phyloP scores from a whole-genome alignment of 2,888 invertebrate species.

The Tridacna gigas region DNA sequence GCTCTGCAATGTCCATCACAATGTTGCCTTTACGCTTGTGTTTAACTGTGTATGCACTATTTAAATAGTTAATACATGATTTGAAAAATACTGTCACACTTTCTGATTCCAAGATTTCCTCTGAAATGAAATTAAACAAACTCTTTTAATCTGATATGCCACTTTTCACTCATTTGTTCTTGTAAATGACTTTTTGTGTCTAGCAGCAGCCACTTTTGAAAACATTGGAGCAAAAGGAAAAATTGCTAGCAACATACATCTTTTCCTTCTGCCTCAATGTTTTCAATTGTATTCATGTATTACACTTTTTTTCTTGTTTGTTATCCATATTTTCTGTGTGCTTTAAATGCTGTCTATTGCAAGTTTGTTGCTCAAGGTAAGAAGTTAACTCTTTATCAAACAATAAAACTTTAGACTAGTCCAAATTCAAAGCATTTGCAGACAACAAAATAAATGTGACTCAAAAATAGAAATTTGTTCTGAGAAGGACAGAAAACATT shows the following conservation, averaged over 20 bases:
- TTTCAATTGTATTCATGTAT: not conserved
- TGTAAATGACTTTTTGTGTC: not conserved
- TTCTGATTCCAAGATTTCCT: constrained; percentile 49
- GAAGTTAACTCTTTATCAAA: too few species aligned
- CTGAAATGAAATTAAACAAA: constrained; percentile 35
- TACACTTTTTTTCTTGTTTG: too few species aligned
- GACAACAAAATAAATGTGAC: too few species aligned
- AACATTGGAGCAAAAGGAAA: not conserved
- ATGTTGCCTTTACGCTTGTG: constrained; percentile 54
- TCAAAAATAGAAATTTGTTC: too few species aligned
- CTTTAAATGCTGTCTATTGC: too few species aligned
- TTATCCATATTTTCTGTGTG: too few species aligned
- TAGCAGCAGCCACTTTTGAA: not conserved
- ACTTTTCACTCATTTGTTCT: not conserved
- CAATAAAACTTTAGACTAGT: not conserved
- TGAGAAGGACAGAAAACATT: not conserved
- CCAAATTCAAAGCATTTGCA: too few species aligned
- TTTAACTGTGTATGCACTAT: constrained; percentile 62
- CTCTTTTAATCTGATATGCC: not conserved
- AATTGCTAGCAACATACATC: not conserved
- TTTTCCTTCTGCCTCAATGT: not conserved
- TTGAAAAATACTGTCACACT: constrained; percentile 59
- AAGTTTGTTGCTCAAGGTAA: too few species aligned
- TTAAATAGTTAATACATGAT: constrained; percentile 64
- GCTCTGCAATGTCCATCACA: constrained; percentile 58